Evolutionary conservation across 1,140 invertebrate genomes (phyloP), one percentile per base, ranked within the genome.

Genomic region (Listronotus bonariensis): DNA sequence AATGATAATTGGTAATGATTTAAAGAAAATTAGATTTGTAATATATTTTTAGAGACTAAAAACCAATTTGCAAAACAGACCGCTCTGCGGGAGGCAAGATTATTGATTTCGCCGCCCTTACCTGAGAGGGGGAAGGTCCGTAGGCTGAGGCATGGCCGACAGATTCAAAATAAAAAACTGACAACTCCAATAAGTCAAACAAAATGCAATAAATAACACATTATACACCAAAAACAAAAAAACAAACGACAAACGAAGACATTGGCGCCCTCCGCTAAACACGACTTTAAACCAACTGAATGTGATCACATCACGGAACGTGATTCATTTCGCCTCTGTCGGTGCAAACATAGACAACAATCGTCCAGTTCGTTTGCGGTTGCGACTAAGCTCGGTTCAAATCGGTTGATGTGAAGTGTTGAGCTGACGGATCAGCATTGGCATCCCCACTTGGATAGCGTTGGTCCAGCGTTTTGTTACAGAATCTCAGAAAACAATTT

Each of bases 291-390:
- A 41, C 41, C 12, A 62, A 62, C 59, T 62, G 41, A 62, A 15
- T 31, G 58, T 41, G 56, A 18, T 34, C n/a, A 14, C 26, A 58
- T 58, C 55, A 58, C 38, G 15, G 12, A 45, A 20, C 34, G 45
- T 60, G 57, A 62, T 52, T 62, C 49, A 62, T 62, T 62, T 62
- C 48, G 48, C 48, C 59, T 53, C 15, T 10, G 18, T 46, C 59
- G 36, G 43, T 58, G 34, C 14, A 32, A 41, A 54, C 17, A 54
- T 31, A 12, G 45, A 10, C 32, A 51, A 31, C 31, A 26, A 48
- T 36, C 46, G 58, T n/a, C 45, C 58, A 42, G 20, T 18, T 49
- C 48, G 48, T 48, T 15, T 20, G 7, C 12, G 48, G 31, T 15
- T 20, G 7, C 4, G 46, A 49, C 9, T n/a, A 31, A 1, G 20